Evolutionary conservation across 2,113 vertebrate species (phyloP), one percentile per base, ranked within the genome.

Genomic region (Anas platyrhynchos): DNA sequence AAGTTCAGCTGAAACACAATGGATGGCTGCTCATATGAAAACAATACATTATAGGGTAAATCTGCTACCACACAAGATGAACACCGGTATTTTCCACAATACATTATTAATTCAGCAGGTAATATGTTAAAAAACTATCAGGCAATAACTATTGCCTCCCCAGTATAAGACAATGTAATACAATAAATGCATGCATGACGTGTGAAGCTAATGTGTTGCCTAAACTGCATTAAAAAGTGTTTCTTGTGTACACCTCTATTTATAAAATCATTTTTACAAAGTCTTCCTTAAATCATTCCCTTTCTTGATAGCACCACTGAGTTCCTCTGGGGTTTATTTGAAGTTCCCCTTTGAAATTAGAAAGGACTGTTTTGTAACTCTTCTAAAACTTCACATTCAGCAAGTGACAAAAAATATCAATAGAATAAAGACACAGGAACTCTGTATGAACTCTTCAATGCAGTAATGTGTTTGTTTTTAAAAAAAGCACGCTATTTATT

Each of bases 1-100:
- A 97, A 97, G 85, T 96, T 97, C 93, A 88, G 54, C 32, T 94
- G 56, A 94, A 88, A 93, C 50, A 98, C 52, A 61, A 52, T 68
- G 61, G 68, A 95, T 78, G 73, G 83, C 22, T 96, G 91, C 61
- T 96, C 31, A 72, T 58, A 96, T 31, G 89, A 97, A 98, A 98
- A 97, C 66, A 97, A 93, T 48, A 83, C 59, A 93, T 94, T 96
- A 91, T 66, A 83, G 81, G 61, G 32, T 83, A 95, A 96, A 96
- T 92, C 80, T 96, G 78, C 66, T 95, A 93, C 86, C 88, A 88
- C 54, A 87, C 77, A 92, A 94, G 92, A 96, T 34, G 83, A 97
- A 94, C 75, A 94, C n/a, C 3, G 8, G 59, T 73, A 52, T 94
- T 97, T 97, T 89, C 38, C 69, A 86, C 31, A 79, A 72, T 32